Conservation (phyloP, 1,140 invertebrate species). For the Drosophila pandora region DNA sequence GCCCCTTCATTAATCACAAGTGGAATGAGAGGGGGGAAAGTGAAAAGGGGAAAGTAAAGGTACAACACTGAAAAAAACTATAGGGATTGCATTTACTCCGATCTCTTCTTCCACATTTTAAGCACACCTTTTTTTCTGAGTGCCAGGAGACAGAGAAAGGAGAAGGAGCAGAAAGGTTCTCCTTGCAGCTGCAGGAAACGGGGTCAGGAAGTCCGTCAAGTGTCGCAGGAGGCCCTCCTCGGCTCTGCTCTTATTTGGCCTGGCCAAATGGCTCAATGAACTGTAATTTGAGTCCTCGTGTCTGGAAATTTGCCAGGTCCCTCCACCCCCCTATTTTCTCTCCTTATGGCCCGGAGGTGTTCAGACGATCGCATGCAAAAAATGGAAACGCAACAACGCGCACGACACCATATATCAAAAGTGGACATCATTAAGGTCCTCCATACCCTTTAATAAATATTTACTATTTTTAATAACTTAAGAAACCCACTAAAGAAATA, state of each 20-base stretch:
- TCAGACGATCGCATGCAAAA: conserved; percentile 34
- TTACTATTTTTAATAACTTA: not conserved
- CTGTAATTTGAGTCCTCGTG: conserved; percentile 74
- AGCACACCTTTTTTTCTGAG: not conserved
- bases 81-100: not conserved
- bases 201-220: conserved; percentile 60
- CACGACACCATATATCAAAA: conserved; percentile 14
- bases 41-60: not conserved
- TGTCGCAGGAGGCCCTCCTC: conserved; percentile 18
- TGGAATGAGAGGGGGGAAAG: conserved; percentile 10
- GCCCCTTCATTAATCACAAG: conserved; percentile 42
- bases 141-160: not conserved
- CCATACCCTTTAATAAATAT: conserved; percentile 14
- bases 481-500: not conserved
- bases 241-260: conserved; percentile 39
- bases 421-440: conserved; percentile 1
- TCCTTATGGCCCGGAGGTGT: conserved; percentile 54
- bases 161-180: not conserved
- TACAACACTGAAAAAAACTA: not conserved
- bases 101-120: too few relatives aligned
- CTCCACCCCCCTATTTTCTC: not conserved
- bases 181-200: conserved; percentile 50
- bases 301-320: conserved; percentile 45
- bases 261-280: conserved; percentile 78
- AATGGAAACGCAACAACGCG: conserved; percentile 50